Conservation (phyloP, 2,797 vertebrate genomes). For the Rhinogobio ventralis region DNA sequence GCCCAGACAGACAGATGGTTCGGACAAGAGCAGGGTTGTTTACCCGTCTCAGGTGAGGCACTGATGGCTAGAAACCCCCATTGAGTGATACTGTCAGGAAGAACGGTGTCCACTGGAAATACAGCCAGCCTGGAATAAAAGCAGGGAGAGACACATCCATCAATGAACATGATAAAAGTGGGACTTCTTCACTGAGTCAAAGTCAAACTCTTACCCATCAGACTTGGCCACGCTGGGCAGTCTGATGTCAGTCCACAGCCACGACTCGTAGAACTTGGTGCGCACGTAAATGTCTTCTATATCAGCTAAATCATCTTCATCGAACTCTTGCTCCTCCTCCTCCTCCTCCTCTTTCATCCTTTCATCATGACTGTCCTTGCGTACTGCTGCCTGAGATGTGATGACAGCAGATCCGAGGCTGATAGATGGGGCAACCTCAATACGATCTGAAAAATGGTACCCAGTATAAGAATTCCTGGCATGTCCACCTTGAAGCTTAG, state of each 20-base stretch:
- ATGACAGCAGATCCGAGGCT: fast-evolving
- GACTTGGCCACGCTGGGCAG: conserved; percentile 63
- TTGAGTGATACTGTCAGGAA: conserved; percentile 85
- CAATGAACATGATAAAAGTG: background rate
- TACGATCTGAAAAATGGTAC: fast-evolving
- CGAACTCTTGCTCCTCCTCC: background rate
- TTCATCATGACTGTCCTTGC: fast-evolving
- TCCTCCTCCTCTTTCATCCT: too few relatives aligned
- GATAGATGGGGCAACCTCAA: fast-evolving
- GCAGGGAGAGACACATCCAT: background rate
- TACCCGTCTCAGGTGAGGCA: conserved; percentile 77
- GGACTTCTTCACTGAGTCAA: background rate
- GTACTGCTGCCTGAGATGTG: fast-evolving
- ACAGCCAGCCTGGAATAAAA: conserved; percentile 68
- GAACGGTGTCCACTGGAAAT: background rate
- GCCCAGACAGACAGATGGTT: background rate
- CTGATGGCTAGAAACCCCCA: conserved; percentile 84
- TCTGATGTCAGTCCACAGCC: conserved; percentile 77
- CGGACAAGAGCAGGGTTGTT: background rate
- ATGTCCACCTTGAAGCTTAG: fast-evolving
- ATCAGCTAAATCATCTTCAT: conserved; percentile 52
- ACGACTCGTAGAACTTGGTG: conserved; percentile 77
- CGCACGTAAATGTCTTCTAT: conserved; percentile 71
- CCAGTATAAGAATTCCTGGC: fast-evolving
- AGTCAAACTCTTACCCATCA: conserved; percentile 66